Conservation (phyloP, 35 echinoderm and acorn worm genomes). For the Apostichopus parvimensis region DNA sequence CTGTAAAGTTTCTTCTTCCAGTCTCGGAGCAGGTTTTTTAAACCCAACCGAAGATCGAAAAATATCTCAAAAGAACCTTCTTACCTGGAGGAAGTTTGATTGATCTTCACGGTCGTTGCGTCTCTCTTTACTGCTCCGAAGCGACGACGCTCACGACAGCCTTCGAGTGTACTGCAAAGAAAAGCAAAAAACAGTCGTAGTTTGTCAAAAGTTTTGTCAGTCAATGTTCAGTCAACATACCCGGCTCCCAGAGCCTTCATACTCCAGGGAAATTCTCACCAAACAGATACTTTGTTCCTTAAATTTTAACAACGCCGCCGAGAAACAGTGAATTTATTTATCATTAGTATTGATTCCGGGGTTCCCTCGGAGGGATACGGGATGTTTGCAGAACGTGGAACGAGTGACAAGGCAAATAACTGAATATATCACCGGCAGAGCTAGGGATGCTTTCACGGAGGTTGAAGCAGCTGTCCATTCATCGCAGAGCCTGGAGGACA, state of each 20-base stretch:
- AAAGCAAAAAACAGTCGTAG: not conserved
- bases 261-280: not conserved
- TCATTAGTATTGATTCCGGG: conserved; percentile 15
- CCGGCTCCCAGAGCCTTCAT: not conserved
- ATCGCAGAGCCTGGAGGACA: conserved; percentile 17
- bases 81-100: not conserved
- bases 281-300: not conserved
- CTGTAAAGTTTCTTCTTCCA: too few species aligned
- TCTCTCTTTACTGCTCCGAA: not conserved
- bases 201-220: conserved; percentile 20
- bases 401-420: not conserved
- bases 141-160: not conserved
- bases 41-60: not conserved
- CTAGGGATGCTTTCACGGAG: too few species aligned
- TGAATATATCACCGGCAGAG: not conserved
- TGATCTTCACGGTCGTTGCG: not conserved
- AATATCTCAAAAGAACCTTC: not conserved
- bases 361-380: not conserved
- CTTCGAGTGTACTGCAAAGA: not conserved
- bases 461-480: not conserved
- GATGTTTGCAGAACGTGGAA: not conserved
- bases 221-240: not conserved
- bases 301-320: not conserved
- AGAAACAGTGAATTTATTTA: conserved; percentile 19
- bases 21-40: too few species aligned